These are phyloP conservation scores for Drosophila emarginata DNA, from an alignment of 2,888 invertebrate species.

Conservation along the genomic window DNA sequence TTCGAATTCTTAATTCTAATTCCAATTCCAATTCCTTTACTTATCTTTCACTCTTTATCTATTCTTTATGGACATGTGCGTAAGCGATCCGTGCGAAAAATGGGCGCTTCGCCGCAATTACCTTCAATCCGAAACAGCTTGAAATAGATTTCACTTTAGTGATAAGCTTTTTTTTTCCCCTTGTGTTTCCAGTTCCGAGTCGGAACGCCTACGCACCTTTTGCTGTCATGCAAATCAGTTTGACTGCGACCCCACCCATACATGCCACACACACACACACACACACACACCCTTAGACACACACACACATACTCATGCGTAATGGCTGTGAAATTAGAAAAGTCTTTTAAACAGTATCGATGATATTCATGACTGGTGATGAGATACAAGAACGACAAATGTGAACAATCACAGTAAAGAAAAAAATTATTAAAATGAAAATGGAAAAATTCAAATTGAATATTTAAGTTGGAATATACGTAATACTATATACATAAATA, in stretches of 20 bases:
- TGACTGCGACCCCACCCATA: slow-evolving; percentile 21
- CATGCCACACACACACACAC: background rate
- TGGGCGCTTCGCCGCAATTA: slow-evolving; percentile 80
- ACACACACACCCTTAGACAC: slow-evolving; percentile 14
- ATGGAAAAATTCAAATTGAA: too few relatives aligned
- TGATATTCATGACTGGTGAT: slow-evolving; percentile 1
- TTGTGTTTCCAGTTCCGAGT: slow-evolving; percentile 43
- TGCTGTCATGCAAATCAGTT: slow-evolving; percentile 52
- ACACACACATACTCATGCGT: slow-evolving; percentile 36
- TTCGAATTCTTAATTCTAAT: slow-evolving; percentile 24
- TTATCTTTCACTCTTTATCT: slow-evolving; percentile 38
- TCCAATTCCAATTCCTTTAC: slow-evolving; percentile 21
- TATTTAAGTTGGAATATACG: too few relatives aligned
- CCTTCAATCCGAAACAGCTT: slow-evolving; percentile 72
- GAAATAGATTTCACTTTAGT: slow-evolving; percentile 64
- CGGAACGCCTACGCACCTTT: slow-evolving; percentile 73
- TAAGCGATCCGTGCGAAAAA: slow-evolving; percentile 81
- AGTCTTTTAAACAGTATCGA: slow-evolving; percentile 16
- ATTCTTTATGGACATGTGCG: slow-evolving; percentile 72
- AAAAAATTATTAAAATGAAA: too few relatives aligned
- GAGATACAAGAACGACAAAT: too few relatives aligned
- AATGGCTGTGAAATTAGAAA: slow-evolving; percentile 36
- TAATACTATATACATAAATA: too few relatives aligned
- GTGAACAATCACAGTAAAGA: background rate
- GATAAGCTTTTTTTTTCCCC: slow-evolving; percentile 55